Evolutionary conservation across 2,888 invertebrate genomes (phyloP).

Genomic region (Limnephilus auricula): DNA sequence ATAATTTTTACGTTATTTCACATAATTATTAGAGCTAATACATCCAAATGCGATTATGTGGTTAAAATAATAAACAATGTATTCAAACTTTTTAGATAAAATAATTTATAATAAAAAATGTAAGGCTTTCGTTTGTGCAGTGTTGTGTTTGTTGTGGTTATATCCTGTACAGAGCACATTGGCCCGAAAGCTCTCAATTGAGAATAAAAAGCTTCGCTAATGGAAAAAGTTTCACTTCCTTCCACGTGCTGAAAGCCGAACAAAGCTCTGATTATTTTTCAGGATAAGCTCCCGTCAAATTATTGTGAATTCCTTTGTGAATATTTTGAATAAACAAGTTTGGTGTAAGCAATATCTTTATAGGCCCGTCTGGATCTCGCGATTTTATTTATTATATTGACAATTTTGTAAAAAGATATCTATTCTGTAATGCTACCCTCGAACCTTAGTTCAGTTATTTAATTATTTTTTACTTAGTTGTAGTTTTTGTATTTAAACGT

Average conservation of each 20-base stretch:
- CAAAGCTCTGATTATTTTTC: slow-evolving; percentile 62
- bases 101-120: background rate
- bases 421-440: background rate
- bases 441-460: background rate
- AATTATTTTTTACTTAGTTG: background rate
- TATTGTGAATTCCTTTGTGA: slow-evolving; percentile 59
- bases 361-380: slow-evolving; percentile 10
- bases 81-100: background rate
- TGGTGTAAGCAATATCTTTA: slow-evolving; percentile 56
- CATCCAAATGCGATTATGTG: background rate
- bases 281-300: slow-evolving; percentile 60
- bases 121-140: background rate
- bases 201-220: slow-evolving; percentile 53
- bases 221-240: slow-evolving; percentile 59
- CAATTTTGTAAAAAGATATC: background rate
- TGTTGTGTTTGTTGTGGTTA: slow-evolving; percentile 24
- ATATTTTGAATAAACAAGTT: slow-evolving; percentile 57
- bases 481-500: background rate
- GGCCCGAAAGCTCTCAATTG: slow-evolving; percentile 46
- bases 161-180: slow-evolving; percentile 12
- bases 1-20: background rate
- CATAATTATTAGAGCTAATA: background rate
- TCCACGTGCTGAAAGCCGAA: slow-evolving; percentile 53
- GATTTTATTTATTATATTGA: background rate
- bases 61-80: background rate